Evolutionary conservation across 2,888 invertebrate genomes (phyloP).

Genomic region (Pogonocherus hispidulus): DNA sequence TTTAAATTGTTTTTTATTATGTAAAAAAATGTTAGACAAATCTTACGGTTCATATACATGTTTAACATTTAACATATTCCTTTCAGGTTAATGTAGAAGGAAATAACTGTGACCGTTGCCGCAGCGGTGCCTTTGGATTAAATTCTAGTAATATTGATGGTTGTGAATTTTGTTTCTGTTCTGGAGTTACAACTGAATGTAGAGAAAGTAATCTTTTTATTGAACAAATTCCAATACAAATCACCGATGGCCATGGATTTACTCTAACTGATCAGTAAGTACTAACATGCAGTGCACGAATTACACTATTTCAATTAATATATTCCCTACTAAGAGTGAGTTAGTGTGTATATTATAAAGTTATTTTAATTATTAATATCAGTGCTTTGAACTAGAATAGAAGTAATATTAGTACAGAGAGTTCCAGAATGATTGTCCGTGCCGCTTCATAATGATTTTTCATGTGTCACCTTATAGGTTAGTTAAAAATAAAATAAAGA

Average conservation of each 20-base stretch:
- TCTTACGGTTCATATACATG: not conserved
- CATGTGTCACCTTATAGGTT: no score
- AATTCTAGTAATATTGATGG: slow-evolving; percentile 79
- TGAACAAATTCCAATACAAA: slow-evolving; percentile 77
- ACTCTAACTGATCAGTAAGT: slow-evolving; percentile 75
- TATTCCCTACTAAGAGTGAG: not conserved
- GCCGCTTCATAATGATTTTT: no score
- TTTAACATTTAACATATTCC: not conserved
- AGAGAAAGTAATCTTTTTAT: slow-evolving; percentile 76
- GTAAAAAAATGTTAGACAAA: no score
- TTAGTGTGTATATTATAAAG: no score
- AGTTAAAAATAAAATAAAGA: no score
- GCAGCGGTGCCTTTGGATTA: slow-evolving; percentile 84
- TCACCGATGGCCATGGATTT: slow-evolving; percentile 75
- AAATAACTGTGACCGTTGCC: slow-evolving; percentile 82
- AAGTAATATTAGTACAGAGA: no score
- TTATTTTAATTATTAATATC: no score
- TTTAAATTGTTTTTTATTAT: no score
- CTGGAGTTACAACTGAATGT: slow-evolving; percentile 83
- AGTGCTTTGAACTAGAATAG: no score
- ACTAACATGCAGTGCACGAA: no score
- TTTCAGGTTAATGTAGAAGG: slow-evolving; percentile 83
- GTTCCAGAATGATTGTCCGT: no score
- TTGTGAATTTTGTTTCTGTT: slow-evolving; percentile 91
- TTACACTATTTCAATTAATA: not conserved